Percentiles rank a stretch among this genome's conserved stretches.
Evolutionary conservation across 2,888 invertebrate species (phyloP).

Genomic region (Dromius quadrimaculatus): DNA sequence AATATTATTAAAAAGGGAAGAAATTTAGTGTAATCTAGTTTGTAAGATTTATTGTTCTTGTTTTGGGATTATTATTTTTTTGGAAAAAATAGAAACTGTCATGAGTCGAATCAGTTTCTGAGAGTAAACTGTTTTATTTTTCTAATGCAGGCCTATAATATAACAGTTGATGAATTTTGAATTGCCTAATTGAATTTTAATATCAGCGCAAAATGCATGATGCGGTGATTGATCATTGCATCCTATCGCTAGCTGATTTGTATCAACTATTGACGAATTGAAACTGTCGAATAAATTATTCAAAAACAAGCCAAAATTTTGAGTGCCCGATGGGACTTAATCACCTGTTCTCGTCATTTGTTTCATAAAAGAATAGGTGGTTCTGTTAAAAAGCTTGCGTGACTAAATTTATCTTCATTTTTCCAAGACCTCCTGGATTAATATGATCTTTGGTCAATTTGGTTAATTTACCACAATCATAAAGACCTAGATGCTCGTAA

Average conservation of each 20-base stretch:
- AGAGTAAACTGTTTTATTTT: too few species aligned
- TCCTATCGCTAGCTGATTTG: background rate
- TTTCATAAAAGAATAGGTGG: background rate
- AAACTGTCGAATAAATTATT: constrained; percentile 21
- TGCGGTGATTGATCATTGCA: background rate
- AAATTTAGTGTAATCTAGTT: too few species aligned
- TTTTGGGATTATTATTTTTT: too few species aligned
- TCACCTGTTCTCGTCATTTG: background rate
- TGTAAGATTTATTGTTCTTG: too few species aligned
- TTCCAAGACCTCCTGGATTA: background rate
- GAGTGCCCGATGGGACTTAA: background rate
- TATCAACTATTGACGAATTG: background rate
- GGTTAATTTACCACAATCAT: background rate
- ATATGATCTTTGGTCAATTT: constrained; percentile 21
- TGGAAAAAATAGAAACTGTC: too few species aligned
- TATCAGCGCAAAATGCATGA: constrained; percentile 3
- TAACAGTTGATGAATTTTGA: constrained; percentile 16
- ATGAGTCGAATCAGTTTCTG: too few species aligned
- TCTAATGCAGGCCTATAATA: too few species aligned
- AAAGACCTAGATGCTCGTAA: constrained; percentile 3
- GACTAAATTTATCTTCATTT: background rate
- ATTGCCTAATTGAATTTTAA: background rate
- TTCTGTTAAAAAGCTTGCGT: background rate
- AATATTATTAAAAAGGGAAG: too few species aligned
- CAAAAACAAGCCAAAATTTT: constrained; percentile 18